Percentiles rank a stretch among this genome's conserved stretches.
These are phyloP conservation scores for Platycnemis pennipes DNA, from an alignment of 2,888 invertebrate genomes.

Conservation along the genomic window DNA sequence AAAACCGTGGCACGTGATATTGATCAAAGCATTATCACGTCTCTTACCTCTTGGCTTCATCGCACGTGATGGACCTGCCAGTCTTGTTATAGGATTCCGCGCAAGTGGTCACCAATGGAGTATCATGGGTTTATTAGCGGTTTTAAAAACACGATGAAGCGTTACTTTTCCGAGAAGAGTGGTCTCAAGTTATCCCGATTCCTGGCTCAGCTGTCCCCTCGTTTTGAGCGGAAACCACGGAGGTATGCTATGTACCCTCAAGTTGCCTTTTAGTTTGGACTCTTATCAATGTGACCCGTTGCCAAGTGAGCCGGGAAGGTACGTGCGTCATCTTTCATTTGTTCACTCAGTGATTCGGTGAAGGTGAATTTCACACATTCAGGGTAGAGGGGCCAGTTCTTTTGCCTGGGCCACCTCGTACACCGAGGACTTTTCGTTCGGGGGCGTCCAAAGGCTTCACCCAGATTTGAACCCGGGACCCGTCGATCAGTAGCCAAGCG, in stretches of 20 bases:
- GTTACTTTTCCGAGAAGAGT: background rate
- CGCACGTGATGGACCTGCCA: background rate
- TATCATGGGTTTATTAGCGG: background rate
- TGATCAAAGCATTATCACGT: background rate
- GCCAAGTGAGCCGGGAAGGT: no score
- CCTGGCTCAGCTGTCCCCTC: background rate
- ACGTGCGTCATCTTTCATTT: no score
- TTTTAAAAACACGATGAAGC: background rate
- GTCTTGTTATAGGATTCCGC: background rate
- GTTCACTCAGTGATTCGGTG: no score
- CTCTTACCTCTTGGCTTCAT: background rate
- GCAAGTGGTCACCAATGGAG: background rate
- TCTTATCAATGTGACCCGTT: no score
- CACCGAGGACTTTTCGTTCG: no score
- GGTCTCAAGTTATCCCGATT: background rate
- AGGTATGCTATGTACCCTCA: background rate
- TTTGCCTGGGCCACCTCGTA: no score
- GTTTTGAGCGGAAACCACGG: background rate
- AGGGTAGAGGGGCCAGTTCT: no score
- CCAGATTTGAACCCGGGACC: no score
- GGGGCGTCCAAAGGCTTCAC: no score
- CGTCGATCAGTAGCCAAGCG: no score
- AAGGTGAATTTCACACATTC: no score
- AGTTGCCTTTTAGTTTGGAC: no score
- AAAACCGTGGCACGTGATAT: background rate